Base-by-base conservation (phyloP, 2,113 vertebrate species). In the Xiphophorus hellerii region DNA sequence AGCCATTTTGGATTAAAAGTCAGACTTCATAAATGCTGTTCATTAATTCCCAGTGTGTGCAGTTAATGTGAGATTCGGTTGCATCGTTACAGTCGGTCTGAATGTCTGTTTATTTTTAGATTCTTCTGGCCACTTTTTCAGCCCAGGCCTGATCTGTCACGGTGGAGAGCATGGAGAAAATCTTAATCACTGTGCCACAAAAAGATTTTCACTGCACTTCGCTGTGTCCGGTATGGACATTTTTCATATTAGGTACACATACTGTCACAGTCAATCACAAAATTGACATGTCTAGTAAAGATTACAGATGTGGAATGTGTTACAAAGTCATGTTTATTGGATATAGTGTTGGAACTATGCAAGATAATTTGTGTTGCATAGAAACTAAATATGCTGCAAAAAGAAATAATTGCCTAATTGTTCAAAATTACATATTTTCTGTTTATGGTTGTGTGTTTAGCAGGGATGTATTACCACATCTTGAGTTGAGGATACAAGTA, bases 1-100 rank as follows among this genome's bases (percentile, higher is more conserved):
- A 89, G 87, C 86, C 91, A 88, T 90, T 91, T 91, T 91, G 92
- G 90, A 93, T 93, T 93, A 91, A 88, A 93, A 92, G 90, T 93
- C 91, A 90, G 90, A 90, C 90, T 93, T 92, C 88, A 92, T 92
- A 90, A 93, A 93, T 85, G 87, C 88, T 87, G 86, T 90, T 93
- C 88, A 92, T 92, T 92, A 93, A 92, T 89, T 93, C 84, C 84
- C 89, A 90, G 87, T 80, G 73, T 58, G 77, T 85, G 73, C 83
- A 87, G 89, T 92, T 93, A 91, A 89, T 87, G 87, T 90, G 82
- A 82, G 88, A 90, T 90, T 89, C 63, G 31, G 87, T 81, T 91
- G 89, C 83, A 82, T 79, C 31, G 77, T 83, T 88, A 73, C 67
- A 64, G 80, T 80, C 69, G 73, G 77, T 82, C 72, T 81, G 87